phyloP scores from a whole-genome alignment of 1,140 invertebrate species.

The Chlorops oryzae region DNA sequence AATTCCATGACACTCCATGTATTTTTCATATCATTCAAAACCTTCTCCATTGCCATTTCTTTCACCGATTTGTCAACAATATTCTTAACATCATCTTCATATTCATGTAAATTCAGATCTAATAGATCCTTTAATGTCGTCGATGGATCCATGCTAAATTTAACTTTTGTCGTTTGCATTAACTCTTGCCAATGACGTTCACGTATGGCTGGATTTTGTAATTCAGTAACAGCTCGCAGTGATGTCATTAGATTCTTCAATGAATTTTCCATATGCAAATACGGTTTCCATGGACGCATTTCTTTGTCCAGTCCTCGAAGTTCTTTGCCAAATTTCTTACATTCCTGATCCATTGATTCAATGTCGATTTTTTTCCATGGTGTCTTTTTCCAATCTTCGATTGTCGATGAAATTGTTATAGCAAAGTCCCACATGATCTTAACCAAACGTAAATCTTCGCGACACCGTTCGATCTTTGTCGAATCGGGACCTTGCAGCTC shows the following conservation, averaged over 20 bases:
- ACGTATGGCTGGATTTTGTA: conserved; percentile 89
- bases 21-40: conserved; percentile 65
- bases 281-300: conserved; percentile 68
- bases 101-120: conserved; percentile 81
- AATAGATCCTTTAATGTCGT: conserved; percentile 81
- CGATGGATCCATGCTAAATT: conserved; percentile 65
- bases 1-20: conserved; percentile 83
- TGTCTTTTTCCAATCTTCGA: conserved; percentile 88
- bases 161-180: conserved; percentile 82
- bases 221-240: conserved; percentile 79
- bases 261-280: conserved; percentile 60
- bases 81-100: conserved; percentile 89
- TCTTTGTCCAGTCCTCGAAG: conserved; percentile 81
- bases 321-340: conserved; percentile 85
- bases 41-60: conserved; percentile 91
- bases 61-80: conserved; percentile 94
- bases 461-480: conserved; percentile 65
- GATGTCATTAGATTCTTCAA: conserved; percentile 84
- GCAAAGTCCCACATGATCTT: conserved; percentile 90
- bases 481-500: conserved; percentile 80
- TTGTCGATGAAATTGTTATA: conserved; percentile 68
- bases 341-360: conserved; percentile 89
- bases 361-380: conserved; percentile 89
- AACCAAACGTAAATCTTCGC: conserved; percentile 70
- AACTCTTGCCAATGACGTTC: conserved; percentile 90